Conservation (phyloP, 1,140 invertebrate species). For the Steinernema feltiae region DNA sequence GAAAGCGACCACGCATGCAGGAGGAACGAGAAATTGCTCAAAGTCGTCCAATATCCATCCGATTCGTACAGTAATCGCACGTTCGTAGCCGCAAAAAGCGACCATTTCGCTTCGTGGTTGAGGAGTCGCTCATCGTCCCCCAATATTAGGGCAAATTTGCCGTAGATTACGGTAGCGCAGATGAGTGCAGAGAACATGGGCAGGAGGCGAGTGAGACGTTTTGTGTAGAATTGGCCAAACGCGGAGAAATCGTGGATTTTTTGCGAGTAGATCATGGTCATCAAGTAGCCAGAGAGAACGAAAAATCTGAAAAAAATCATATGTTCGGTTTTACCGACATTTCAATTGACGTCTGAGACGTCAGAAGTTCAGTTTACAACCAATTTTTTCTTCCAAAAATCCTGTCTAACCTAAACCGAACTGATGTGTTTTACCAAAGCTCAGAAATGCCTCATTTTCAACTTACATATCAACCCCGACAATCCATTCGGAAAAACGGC, state of each 20-base stretch:
- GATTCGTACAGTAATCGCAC: background rate
- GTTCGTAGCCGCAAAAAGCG: background rate
- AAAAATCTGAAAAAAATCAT: slow-evolving; percentile 23
- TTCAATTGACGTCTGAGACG: background rate
- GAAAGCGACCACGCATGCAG: background rate
- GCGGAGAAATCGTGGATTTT: background rate
- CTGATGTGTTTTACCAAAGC: too few relatives aligned
- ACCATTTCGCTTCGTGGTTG: background rate
- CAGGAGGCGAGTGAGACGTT: background rate
- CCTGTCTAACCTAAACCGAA: too few relatives aligned
- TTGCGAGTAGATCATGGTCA: background rate
- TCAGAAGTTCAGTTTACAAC: too few relatives aligned
- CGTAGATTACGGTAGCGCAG: background rate
- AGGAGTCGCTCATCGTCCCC: too few relatives aligned
- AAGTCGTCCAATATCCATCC: background rate
- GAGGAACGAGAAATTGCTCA: background rate
- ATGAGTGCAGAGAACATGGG: background rate
- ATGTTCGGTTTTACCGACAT: too few relatives aligned
- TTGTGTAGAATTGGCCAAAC: background rate
- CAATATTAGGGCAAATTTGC: background rate
- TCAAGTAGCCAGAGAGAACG: slow-evolving; percentile 22
- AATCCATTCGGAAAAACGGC: slow-evolving; percentile 15
- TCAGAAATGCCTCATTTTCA: too few relatives aligned
- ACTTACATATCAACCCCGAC: slow-evolving; percentile 25
- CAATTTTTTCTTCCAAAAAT: too few relatives aligned